Percentiles rank a stretch among this genome's conserved stretches.
Evolutionary conservation across 2,797 vertebrate genomes (phyloP).

Genomic region (Notoglanidium macrostoma): DNA sequence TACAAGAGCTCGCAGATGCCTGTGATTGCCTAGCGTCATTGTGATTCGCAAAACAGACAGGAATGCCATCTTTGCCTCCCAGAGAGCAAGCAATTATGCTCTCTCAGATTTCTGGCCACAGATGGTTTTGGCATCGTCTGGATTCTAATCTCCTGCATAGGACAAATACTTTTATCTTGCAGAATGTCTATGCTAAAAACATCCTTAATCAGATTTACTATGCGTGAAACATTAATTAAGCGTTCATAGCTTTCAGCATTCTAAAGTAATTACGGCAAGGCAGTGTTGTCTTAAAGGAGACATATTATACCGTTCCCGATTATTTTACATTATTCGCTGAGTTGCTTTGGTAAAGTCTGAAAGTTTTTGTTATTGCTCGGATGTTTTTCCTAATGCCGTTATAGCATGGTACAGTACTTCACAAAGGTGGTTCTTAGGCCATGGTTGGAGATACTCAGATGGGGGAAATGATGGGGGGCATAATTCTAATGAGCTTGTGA

Average conservation of each 20-base stretch:
- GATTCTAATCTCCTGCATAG: neutral
- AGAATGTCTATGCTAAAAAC: neutral
- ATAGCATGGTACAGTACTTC: no score
- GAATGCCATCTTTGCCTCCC: neutral
- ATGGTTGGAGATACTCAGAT: no score
- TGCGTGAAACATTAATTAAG: neutral
- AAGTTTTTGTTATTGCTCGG: no score
- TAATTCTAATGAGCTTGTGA: no score
- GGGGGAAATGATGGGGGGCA: no score
- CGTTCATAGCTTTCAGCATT: neutral
- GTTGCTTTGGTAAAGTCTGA: no score
- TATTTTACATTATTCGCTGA: no score
- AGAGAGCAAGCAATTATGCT: neutral
- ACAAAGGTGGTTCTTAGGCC: no score
- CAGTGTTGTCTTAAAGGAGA: neutral
- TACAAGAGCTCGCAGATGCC: slow-evolving; percentile 4
- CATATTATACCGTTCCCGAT: no score
- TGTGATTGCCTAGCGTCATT: neutral
- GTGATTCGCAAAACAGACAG: neutral
- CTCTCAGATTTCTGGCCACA: neutral
- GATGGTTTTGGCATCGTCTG: neutral
- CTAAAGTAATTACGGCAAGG: neutral
- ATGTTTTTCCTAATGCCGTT: no score
- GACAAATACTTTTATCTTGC: neutral
- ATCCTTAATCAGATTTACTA: neutral